Evolutionary conservation across 2,113 vertebrate genomes (phyloP), one percentile per base, ranked within the genome.

Genomic region (Gnathonemus echidnorhynchus): DNA sequence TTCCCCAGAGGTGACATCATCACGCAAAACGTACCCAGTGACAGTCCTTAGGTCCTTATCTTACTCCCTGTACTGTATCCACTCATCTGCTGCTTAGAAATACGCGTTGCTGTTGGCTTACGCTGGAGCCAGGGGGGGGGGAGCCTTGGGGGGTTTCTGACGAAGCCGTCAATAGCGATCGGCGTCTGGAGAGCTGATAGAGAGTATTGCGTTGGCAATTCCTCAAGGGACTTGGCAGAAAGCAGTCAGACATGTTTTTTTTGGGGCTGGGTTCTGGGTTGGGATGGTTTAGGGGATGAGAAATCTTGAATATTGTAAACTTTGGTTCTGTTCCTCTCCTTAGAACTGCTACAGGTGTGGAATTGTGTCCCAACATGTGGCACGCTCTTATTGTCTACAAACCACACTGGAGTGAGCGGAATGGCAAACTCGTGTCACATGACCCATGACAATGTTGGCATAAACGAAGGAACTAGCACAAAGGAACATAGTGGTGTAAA

Each of bases 1-100:
- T 77, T 42, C 46, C 48, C 58, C 49, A 42, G 83, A 87, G 58
- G 49, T 87, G 85, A 90, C 89, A 87, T 87, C 58, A 53, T 27
- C 56, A 52, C 56, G 1, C 50, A 58, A 31, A 87, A 17, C 53
- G 35, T 62, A 77, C 56, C 56, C 58, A 87, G 46, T 50, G 27
- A 52, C 45, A 66, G 70, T n/a, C 27, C 7, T 17, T 10, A 13
- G 83, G 53, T 87, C 83, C 13, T 87, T 86, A 48, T 87, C 15
- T 80, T 3, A n/a, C 70, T 21, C 9, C 48, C 49, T 4, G 5
- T 48, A 24, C 21, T 24, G 24, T 42, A 86, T 10, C 19, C 83
- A 49, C 42, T 46, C 83, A 24, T 49, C 45, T 13, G 1, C 48
- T 86, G 45, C 45, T 80, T 5, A 5, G 24, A 48, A 86, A 50